These are phyloP conservation scores for Apodemia mormo DNA, from an alignment of 2,888 invertebrate species.

Conservation along the genomic window DNA sequence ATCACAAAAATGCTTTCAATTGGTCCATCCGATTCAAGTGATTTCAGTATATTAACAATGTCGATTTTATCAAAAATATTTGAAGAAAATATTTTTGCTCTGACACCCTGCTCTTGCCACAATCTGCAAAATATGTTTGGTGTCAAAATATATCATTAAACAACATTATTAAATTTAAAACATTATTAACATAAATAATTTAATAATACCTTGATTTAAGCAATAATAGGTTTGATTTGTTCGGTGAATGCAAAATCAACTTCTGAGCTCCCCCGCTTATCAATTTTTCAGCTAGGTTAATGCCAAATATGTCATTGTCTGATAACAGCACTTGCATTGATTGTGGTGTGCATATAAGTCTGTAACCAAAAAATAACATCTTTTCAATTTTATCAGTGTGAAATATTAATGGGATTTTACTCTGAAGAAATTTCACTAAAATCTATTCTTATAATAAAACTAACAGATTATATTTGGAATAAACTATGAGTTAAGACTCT, in stretches of 20 bases:
- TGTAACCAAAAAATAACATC: slow-evolving; percentile 32
- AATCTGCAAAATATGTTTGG: background rate
- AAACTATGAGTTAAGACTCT: too few relatives aligned
- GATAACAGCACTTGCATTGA: slow-evolving; percentile 46
- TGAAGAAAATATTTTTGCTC: background rate
- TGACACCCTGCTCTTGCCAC: background rate
- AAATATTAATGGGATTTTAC: too few relatives aligned
- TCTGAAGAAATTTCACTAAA: too few relatives aligned
- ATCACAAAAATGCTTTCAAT: slow-evolving; percentile 10
- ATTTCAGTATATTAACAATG: background rate
- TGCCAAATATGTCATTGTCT: slow-evolving; percentile 43
- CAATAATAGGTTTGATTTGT: slow-evolving; percentile 24
- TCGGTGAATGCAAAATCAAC: slow-evolving; percentile 41
- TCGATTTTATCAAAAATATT: slow-evolving; percentile 12
- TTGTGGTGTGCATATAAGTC: slow-evolving; percentile 43
- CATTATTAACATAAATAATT: background rate
- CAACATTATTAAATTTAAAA: background rate
- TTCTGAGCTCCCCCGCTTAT: slow-evolving; percentile 50
- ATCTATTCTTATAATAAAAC: too few relatives aligned
- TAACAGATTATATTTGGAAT: too few relatives aligned
- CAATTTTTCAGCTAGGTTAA: slow-evolving; percentile 47
- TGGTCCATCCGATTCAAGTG: background rate
- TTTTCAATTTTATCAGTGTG: background rate
- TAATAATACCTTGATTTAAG: slow-evolving; percentile 27
- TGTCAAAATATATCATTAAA: background rate